These are phyloP conservation scores for Neoseiulus cucumeris DNA, from an alignment of 1,140 invertebrate genomes.

Conservation along the genomic window DNA sequence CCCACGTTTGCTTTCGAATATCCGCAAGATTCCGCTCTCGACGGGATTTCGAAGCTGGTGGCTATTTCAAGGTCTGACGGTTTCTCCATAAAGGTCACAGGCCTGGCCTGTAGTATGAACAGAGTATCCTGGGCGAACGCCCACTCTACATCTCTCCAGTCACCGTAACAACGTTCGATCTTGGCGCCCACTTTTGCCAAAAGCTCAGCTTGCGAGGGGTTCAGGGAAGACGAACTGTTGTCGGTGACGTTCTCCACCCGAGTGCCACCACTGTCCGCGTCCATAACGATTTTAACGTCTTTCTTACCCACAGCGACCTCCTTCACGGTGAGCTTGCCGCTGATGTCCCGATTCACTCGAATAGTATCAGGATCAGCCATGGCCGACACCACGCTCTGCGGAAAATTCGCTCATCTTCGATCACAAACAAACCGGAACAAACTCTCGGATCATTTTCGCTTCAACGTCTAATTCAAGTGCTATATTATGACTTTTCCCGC, in stretches of 20 bases:
- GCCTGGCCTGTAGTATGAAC: background rate
- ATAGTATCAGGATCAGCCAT: slow-evolving; percentile 46
- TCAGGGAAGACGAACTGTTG: too few species aligned
- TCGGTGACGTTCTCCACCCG: too few species aligned
- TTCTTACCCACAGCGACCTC: background rate
- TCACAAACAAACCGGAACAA: background rate
- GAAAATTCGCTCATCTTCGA: too few species aligned
- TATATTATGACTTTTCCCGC: too few species aligned
- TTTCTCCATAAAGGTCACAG: background rate
- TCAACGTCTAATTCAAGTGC: background rate
- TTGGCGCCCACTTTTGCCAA: background rate
- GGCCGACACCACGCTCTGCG: slow-evolving; percentile 51
- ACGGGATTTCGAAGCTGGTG: background rate
- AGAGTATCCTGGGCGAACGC: background rate
- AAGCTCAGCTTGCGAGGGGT: too few species aligned
- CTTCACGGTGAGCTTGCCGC: background rate
- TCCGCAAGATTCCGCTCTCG: background rate
- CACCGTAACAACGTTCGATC: background rate
- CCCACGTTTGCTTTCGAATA: background rate
- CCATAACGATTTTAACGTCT: background rate
- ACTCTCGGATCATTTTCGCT: background rate
- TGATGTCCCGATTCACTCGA: background rate
- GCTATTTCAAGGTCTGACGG: background rate
- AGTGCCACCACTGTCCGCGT: background rate
- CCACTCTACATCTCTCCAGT: background rate